Base-by-base conservation (phyloP, 2,888 invertebrate genomes). In the Theristus sp. region DNA sequence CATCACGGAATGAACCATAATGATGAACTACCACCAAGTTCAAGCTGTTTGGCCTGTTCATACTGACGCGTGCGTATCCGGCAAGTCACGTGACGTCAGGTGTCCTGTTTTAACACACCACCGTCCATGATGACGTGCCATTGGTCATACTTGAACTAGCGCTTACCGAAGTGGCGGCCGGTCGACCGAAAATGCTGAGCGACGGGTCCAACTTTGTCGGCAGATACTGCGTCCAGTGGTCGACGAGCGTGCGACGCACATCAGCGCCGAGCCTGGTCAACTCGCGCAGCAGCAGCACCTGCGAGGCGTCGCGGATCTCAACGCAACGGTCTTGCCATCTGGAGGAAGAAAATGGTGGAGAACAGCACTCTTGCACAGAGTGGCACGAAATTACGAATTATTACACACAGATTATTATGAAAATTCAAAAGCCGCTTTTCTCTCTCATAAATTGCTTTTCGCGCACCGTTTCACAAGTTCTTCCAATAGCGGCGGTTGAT, bases 301-400 rank as follows among this genome's bases (percentile, higher is more conserved):
- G 98, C 0, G 94, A 88, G 0, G 96, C 96, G 76, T 96, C 93
- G 2, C 98, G 80, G 46, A 84, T 81, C 81, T 98, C 96, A 3
- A 96, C 81, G 75, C 96, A 98, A 68, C 93, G 87, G 78, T 98
- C 96, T 75, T 98, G 96, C 98, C 98, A 98, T 64, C 70, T 68
- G 53, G 55, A 62, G 30, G 2, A 6, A 27, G 28, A 25, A n/a
- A n/a, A 20, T 20, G 20, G 38, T n/a, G n/a, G n/a, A n/a, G n/a
- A n/a, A n/a, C n/a, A n/a, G n/a, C n/a, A n/a, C n/a, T n/a, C n/a
- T n/a, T n/a, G n/a, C n/a, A n/a, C n/a, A n/a, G n/a, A n/a, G n/a
- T n/a, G n/a, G n/a, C n/a, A n/a, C n/a, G n/a, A n/a, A n/a, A n/a
- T n/a, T n/a, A n/a, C n/a, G n/a, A n/a, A n/a, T n/a, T n/a, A n/a